Percentiles rank a stretch among this genome's conserved stretches.
Conservation (phyloP, 2,888 invertebrate genomes). For the Eustalomyia histrio region DNA sequence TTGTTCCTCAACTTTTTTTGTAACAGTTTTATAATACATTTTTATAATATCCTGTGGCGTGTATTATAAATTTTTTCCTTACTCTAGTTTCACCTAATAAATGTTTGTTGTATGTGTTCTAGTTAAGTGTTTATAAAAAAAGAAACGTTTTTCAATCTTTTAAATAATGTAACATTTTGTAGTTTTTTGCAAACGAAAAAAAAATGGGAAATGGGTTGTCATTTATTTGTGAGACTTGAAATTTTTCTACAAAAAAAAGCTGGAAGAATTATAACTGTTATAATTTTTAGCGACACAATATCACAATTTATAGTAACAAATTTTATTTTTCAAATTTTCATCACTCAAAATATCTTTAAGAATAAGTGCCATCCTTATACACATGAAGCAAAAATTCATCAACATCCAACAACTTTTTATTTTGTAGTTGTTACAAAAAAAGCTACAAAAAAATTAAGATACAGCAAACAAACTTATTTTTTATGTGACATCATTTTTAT, state of each 20-base stretch:
- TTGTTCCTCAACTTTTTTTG: conserved; percentile 21
- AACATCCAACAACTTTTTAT: conserved; percentile 39
- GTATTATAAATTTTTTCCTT: conserved; percentile 29
- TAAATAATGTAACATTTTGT: conserved; percentile 43
- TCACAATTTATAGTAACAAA: too few relatives aligned
- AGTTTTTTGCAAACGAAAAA: neutral
- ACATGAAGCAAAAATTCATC: conserved; percentile 43
- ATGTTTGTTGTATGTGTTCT: conserved; percentile 55
- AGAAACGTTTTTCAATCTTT: conserved; percentile 52
- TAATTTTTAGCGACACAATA: too few relatives aligned
- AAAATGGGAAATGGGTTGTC: too few relatives aligned
- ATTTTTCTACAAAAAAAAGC: too few relatives aligned
- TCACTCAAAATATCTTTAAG: too few relatives aligned
- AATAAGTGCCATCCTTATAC: neutral
- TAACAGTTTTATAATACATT: conserved; percentile 51
- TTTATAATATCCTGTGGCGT: conserved; percentile 64
- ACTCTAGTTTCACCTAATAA: conserved; percentile 55
- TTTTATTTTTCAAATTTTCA: too few relatives aligned
- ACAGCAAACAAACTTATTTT: conserved; percentile 37
- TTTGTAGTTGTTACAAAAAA: conserved; percentile 14
- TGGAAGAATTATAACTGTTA: too few relatives aligned
- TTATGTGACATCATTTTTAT: conserved; percentile 61
- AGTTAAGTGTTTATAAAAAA: conserved; percentile 57
- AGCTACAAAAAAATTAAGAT: neutral
- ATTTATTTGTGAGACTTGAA: too few relatives aligned